These are phyloP conservation scores for Thunnus thynnus DNA, from an alignment of 2,113 vertebrate genomes.

Conservation along the genomic window DNA sequence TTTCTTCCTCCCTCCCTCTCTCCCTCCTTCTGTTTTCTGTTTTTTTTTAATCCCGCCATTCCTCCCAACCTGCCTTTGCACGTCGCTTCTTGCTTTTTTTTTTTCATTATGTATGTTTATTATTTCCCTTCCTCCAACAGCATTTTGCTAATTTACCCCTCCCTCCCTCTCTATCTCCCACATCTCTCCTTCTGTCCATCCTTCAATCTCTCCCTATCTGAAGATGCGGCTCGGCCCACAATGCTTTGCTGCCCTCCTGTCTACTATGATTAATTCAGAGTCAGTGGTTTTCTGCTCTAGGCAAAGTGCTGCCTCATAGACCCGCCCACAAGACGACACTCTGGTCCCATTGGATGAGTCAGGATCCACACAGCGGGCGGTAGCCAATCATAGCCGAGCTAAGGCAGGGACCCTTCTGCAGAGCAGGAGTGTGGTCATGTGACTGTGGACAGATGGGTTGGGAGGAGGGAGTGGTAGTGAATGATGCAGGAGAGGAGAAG, in stretches of 20 bases:
- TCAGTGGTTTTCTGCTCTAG: constrained; percentile 74
- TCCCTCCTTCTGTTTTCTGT: neutral
- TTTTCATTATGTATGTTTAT: neutral
- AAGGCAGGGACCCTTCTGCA: constrained; percentile 69
- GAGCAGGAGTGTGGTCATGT: constrained; percentile 71
- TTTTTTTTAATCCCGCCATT: neutral
- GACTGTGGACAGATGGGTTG: constrained; percentile 74
- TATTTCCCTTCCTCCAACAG: neutral
- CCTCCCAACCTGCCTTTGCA: constrained; percentile 6
- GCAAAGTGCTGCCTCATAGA: constrained; percentile 57
- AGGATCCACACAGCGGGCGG: constrained; percentile 35
- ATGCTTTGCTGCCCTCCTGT: constrained; percentile 76
- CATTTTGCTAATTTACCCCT: neutral
- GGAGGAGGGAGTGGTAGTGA: constrained; percentile 52
- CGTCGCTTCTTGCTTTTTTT: neutral
- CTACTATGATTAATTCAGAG: constrained; percentile 81
- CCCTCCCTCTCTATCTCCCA: neutral
- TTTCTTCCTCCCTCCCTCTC: neutral
- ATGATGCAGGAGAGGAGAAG: constrained; percentile 38
- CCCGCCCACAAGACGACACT: constrained; percentile 38
- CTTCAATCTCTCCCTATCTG: constrained; percentile 28
- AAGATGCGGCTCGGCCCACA: constrained; percentile 67
- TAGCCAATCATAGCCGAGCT: constrained; percentile 65
- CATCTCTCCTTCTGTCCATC: constrained; percentile 33
- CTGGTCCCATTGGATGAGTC: constrained; percentile 57